Percentiles rank a stretch among this genome's conserved stretches.
Evolutionary conservation across 2,113 vertebrate species (phyloP).

Genomic region (Periophthalmodon schlosseri): DNA sequence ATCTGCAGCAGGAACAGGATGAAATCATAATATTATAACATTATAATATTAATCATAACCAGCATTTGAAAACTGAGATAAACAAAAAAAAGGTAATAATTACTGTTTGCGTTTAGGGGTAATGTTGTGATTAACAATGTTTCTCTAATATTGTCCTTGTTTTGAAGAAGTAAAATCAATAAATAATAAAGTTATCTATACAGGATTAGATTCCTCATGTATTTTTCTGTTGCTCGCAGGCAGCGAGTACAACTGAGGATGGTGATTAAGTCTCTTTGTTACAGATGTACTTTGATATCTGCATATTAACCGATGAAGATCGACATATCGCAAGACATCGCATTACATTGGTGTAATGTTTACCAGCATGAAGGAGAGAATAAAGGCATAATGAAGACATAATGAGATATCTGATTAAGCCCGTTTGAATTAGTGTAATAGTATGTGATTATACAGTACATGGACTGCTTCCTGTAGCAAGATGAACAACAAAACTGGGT

Average conservation of each 20-base stretch:
- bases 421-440: neutral
- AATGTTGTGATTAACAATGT: too few species aligned
- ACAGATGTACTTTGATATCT: neutral
- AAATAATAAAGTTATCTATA: too few species aligned
- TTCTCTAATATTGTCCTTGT: too few species aligned
- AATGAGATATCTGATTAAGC: constrained; percentile 31
- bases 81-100: neutral
- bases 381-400: constrained; percentile 31
- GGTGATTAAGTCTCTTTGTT: neutral
- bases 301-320: neutral
- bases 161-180: too few species aligned
- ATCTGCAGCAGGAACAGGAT: neutral
- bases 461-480: constrained; percentile 11
- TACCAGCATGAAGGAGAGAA: constrained; percentile 7
- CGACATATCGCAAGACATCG: neutral
- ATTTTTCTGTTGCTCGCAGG: neutral
- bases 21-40: neutral
- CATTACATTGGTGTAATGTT: constrained; percentile 4
- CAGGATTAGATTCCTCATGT: too few species aligned
- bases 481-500: neutral
- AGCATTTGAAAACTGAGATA: neutral
- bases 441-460: constrained; percentile 22
- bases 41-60: too few species aligned
- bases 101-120: too few species aligned
- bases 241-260: neutral